Evolutionary conservation across 2,113 vertebrate genomes (phyloP).

Genomic region (Nycticryphes semicollaris): DNA sequence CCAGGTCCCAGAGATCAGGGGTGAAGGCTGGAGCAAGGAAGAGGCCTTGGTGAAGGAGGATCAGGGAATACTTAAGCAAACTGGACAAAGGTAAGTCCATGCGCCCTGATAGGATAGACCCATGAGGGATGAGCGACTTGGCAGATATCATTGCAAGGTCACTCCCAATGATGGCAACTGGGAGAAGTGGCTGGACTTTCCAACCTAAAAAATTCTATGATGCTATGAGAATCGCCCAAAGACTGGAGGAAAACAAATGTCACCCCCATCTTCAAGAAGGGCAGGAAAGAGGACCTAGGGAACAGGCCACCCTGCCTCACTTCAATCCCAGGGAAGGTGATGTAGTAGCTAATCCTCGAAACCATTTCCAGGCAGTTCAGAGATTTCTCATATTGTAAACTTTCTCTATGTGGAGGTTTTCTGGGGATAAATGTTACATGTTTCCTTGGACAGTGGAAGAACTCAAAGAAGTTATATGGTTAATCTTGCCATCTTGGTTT

Average conservation of each 20-base stretch:
- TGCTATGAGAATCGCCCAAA: not conserved
- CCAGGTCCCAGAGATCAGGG: not conserved
- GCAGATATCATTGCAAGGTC: not conserved
- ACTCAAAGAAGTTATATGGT: not conserved
- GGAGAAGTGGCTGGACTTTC: not conserved
- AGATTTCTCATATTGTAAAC: not conserved
- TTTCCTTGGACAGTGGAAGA: not conserved
- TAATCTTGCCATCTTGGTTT: not conserved
- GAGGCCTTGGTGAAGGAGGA: not conserved
- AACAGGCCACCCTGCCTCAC: not conserved
- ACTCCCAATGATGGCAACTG: not conserved
- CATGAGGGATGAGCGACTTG: rapidly evolving
- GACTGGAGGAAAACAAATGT: not conserved
- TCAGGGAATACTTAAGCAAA: not conserved
- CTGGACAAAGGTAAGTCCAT: not conserved
- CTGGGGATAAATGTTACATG: not conserved
- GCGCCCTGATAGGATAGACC: not conserved
- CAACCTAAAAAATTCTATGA: not conserved
- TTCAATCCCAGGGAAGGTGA: not conserved
- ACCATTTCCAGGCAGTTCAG: not conserved
- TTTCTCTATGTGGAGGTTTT: not conserved
- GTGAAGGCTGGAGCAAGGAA: not conserved
- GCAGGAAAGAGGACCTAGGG: not conserved
- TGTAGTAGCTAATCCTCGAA: not conserved
- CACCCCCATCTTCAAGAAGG: not conserved